Evolutionary conservation across 1,140 invertebrate genomes (phyloP).

Genomic region (Drosophila lacteicornis): DNA sequence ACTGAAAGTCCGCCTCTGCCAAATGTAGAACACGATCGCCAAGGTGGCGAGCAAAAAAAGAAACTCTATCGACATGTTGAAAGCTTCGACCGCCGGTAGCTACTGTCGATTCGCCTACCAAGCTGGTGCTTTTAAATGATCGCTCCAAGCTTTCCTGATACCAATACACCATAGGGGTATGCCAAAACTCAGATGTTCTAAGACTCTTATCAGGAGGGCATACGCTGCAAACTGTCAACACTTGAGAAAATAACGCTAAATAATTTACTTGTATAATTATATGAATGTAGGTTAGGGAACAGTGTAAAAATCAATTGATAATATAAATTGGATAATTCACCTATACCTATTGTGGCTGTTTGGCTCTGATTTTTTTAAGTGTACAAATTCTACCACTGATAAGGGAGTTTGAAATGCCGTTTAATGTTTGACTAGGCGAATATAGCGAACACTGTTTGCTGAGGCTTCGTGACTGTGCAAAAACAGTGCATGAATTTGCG

Average conservation of each 20-base stretch:
- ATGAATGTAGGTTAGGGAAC: background rate
- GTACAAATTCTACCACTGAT: background rate
- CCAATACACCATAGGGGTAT: background rate
- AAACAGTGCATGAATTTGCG: constrained; percentile 3
- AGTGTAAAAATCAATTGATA: background rate
- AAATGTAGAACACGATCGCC: constrained; percentile 51
- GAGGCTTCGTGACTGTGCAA: constrained; percentile 15
- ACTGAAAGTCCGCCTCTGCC: constrained; percentile 49
- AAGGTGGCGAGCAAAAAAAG: constrained; percentile 47
- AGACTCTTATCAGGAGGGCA: background rate
- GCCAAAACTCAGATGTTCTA: background rate
- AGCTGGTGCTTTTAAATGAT: constrained; percentile 15
- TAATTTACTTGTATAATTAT: too few species aligned
- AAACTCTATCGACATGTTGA: constrained; percentile 52
- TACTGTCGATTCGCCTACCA: constrained; percentile 14
- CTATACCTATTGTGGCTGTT: too few species aligned
- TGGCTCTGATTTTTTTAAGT: background rate
- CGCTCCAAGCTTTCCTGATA: constrained; percentile 21
- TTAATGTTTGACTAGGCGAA: constrained; percentile 13
- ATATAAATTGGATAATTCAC: too few species aligned
- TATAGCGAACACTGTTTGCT: constrained; percentile 2
- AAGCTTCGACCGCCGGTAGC: background rate
- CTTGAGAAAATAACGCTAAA: background rate
- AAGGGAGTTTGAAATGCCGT: constrained; percentile 13
- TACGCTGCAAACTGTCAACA: background rate